Evolutionary conservation across 1,140 invertebrate species (phyloP), one percentile per base, ranked within the genome.

Genomic region (Neotoxoptera formosana): DNA sequence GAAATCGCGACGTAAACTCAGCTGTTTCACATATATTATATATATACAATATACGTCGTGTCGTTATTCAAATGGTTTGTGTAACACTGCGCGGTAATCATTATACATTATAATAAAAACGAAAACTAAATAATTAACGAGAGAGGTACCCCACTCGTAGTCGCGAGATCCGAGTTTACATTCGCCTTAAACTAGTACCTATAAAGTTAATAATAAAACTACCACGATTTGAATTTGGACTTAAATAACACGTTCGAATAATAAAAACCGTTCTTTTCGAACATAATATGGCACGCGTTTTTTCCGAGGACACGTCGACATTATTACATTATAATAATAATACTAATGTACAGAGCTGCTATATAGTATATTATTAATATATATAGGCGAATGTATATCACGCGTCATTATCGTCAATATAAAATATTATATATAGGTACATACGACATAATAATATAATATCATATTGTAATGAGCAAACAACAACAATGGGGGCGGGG

Each of bases 401-500:
- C n/a, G n/a, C 60, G 17, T n/a, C 60, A 76, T n/a, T 76, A 76
- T 76, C 60, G 60, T 76, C 30, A 20, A 76, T n/a, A 76, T 67
- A 14, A 67, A n/a, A 51, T 48, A 48, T 48, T 48, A 14, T 25
- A n/a, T n/a, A n/a, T n/a, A n/a, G n/a, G n/a, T 25, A 56, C 8
- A 30, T 4, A 67, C 60, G 30, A 36, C 76, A n/a, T n/a, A n/a
- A n/a, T n/a, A 20, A 81, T 36, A 36, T 84, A 84, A 45, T 84
- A 84, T 84, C 11, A 84, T 84, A 45, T 84, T 34, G 23, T 83
- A 83, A 83, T 36, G 34, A 83, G 34, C 20, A 23, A 8, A 87
- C 17, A 87, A 87, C 17, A 87, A 87, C 86, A 87, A 87, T 87
- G 30, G 47, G 86, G 86, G 86, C 86, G 86, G 86, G 86, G 86